Evolutionary conservation across 2,113 vertebrate species (phyloP).

Genomic region (Siniperca knerii): DNA sequence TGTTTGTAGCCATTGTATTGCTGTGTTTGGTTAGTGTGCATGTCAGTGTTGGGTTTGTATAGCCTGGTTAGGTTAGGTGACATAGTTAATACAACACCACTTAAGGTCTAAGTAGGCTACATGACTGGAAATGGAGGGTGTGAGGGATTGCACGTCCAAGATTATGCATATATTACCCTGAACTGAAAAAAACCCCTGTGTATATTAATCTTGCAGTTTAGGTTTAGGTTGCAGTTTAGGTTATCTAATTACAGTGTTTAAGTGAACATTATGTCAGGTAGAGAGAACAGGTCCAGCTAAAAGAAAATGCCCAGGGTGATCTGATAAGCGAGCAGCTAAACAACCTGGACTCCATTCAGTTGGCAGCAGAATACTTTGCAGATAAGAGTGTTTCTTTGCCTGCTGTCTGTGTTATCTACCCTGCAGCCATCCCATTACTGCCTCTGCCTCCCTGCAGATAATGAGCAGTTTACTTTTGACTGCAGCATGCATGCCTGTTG

Average conservation of each 20-base stretch:
- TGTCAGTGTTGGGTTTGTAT: slow-evolving; percentile 67
- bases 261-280: slow-evolving; percentile 24
- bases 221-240: no score
- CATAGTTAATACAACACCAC: slow-evolving; percentile 56
- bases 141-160: slow-evolving; percentile 12
- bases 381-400: slow-evolving; percentile 65
- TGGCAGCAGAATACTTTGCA: slow-evolving; percentile 55
- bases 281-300: slow-evolving; percentile 51
- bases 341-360: slow-evolving; percentile 56
- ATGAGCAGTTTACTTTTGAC: slow-evolving; percentile 2
- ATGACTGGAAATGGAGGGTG: slow-evolving; percentile 31
- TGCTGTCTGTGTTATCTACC: slow-evolving; percentile 67
- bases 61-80: slow-evolving; percentile 52
- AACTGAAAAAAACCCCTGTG: slow-evolving; percentile 5
- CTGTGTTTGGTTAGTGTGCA: slow-evolving; percentile 72
- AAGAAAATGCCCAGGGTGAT: slow-evolving; percentile 59
- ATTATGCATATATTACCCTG: not conserved
- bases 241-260: not conserved
- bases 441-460: slow-evolving; percentile 41
- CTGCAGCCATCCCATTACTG: slow-evolving; percentile 62
- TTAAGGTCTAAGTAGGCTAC: slow-evolving; percentile 41
- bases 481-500: not conserved
- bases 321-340: slow-evolving; percentile 61
- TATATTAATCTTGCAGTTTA: not conserved
- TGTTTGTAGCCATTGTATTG: slow-evolving; percentile 74